phyloP scores from a whole-genome alignment of 2,113 vertebrate species.

The Aphyosemion australe region DNA sequence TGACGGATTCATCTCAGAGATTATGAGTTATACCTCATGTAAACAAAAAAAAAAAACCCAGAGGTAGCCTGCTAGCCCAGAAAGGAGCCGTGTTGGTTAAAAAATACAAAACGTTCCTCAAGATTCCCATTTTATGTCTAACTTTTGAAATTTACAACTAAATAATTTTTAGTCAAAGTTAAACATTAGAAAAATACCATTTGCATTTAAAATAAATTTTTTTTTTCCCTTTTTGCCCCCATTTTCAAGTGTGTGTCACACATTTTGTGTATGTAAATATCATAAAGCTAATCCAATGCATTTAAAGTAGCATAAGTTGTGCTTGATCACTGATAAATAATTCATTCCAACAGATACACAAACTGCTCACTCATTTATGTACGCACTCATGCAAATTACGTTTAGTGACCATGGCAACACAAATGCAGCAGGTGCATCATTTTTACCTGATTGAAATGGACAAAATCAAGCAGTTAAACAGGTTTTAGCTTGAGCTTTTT shows the following conservation, averaged over 20 bases:
- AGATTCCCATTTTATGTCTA: too few species aligned
- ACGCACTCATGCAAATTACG: conserved; percentile 11
- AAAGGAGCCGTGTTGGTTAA: too few species aligned
- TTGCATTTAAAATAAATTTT: background rate
- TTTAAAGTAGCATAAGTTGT: background rate
- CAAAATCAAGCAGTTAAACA: background rate
- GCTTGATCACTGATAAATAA: background rate
- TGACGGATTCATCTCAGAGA: background rate
- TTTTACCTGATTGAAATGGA: background rate
- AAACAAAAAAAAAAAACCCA: too few species aligned
- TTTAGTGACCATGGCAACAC: conserved; percentile 16
- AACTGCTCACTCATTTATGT: conserved; percentile 6
- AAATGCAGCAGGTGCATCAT: conserved; percentile 1
- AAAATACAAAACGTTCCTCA: too few species aligned
- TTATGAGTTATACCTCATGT: too few species aligned
- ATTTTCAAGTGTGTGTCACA: background rate
- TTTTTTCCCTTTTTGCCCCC: background rate
- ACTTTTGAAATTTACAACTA: background rate
- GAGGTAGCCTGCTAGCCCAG: too few species aligned
- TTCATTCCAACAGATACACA: background rate
- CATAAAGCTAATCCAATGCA: background rate
- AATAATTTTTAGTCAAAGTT: background rate
- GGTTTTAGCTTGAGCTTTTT: background rate
- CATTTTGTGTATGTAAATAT: background rate
- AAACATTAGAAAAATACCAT: background rate